These are phyloP conservation scores for Acronicta aceris DNA, from an alignment of 2,888 invertebrate genomes.

Conservation along the genomic window DNA sequence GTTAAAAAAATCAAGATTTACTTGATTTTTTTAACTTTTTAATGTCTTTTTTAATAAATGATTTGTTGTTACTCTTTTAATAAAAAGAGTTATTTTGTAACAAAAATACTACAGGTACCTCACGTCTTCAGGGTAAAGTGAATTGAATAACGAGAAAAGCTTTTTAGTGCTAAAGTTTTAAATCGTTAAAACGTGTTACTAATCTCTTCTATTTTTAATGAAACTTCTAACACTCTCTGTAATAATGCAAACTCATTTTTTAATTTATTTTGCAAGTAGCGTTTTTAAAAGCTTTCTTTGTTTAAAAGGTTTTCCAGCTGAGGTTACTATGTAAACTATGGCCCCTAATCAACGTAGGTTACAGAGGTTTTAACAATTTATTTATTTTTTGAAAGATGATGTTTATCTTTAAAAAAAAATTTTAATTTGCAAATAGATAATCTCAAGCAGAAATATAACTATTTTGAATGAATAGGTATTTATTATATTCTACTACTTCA, in stretches of 20 bases:
- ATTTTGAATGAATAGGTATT: no score
- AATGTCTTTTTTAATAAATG: no score
- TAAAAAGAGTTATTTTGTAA: background rate
- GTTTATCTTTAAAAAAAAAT: no score
- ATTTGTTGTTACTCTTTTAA: background rate
- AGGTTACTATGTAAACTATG: no score
- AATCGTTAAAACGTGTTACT: slow-evolving; percentile 41
- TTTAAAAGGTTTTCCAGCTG: slow-evolving; percentile 18
- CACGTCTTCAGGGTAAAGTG: slow-evolving; percentile 15
- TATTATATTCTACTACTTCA: no score
- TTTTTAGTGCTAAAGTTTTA: slow-evolving; percentile 38
- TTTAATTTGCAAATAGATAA: no score
- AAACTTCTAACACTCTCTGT: slow-evolving; percentile 31
- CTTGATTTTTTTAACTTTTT: no score
- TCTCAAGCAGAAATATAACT: no score
- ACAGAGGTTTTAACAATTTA: no score
- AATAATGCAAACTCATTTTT: slow-evolving; percentile 26
- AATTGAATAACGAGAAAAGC: slow-evolving; percentile 33
- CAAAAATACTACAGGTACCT: background rate
- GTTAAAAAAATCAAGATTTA: no score
- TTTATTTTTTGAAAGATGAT: no score
- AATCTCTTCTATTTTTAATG: slow-evolving; percentile 43
- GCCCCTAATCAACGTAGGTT: background rate
- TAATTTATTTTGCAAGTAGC: slow-evolving; percentile 23
- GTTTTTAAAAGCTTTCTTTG: slow-evolving; percentile 18